Evolutionary conservation across 2,113 vertebrate genomes (phyloP).

Genomic region (Candoia aspera): DNA sequence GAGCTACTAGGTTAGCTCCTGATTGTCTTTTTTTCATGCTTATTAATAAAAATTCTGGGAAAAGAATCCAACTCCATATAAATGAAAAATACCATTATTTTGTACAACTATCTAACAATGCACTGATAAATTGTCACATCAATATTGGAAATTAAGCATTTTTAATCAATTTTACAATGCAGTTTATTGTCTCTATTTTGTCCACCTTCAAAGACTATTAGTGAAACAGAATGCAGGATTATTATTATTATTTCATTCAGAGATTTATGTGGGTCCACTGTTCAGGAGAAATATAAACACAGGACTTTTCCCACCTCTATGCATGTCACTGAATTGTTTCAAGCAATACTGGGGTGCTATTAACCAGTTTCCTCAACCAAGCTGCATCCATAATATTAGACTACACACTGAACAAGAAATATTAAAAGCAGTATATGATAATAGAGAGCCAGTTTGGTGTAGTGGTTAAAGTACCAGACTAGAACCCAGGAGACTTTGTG

Average conservation of each 20-base stretch:
- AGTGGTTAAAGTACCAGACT: background rate
- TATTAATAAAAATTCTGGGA: background rate
- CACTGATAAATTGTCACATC: background rate
- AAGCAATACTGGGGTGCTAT: background rate
- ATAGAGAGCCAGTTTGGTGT: background rate
- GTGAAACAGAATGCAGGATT: background rate
- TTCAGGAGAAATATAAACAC: background rate
- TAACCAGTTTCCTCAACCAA: background rate
- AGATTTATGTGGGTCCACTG: background rate
- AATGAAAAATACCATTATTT: background rate
- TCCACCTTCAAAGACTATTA: background rate
- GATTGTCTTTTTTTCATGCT: background rate
- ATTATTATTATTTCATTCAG: background rate
- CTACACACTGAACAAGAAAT: background rate
- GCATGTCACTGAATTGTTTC: background rate
- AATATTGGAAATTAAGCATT: background rate
- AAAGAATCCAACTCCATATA: background rate
- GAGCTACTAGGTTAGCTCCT: background rate
- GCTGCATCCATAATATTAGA: background rate
- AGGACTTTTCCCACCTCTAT: background rate
- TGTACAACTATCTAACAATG: conserved; percentile 5
- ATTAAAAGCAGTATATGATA: background rate
- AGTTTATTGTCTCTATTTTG: background rate
- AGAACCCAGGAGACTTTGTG: background rate
- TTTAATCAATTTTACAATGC: background rate